Conservation (phyloP, 2,888 invertebrate genomes). For the Deilephila elpenor region DNA sequence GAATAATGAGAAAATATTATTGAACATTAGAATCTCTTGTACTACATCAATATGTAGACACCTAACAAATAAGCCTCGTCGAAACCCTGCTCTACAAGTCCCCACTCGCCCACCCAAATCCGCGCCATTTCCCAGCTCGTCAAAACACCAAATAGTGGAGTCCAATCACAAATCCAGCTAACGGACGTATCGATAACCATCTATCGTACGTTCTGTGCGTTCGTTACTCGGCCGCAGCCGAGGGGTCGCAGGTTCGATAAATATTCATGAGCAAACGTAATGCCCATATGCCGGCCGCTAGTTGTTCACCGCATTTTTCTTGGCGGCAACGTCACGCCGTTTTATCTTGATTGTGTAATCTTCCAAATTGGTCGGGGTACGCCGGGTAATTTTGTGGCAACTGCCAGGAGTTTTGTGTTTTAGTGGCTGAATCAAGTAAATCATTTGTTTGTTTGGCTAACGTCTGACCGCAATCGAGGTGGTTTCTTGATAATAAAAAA, state of each 20-base stretch:
- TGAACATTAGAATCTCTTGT: too few relatives aligned
- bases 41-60: too few relatives aligned
- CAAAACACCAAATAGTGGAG: slow-evolving; percentile 26
- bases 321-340: slow-evolving; percentile 26
- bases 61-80: neutral
- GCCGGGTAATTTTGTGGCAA: slow-evolving; percentile 16
- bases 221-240: slow-evolving; percentile 39
- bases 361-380: slow-evolving; percentile 26
- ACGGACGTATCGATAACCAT: slow-evolving; percentile 31
- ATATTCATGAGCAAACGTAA: slow-evolving; percentile 65
- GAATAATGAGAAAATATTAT: too few relatives aligned
- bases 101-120: neutral
- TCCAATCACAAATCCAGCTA: slow-evolving; percentile 27
- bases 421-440: slow-evolving; percentile 9
- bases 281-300: slow-evolving; percentile 57
- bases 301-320: slow-evolving; percentile 35
- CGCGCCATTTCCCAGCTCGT: slow-evolving; percentile 14
- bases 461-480: neutral
- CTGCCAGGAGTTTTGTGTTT: slow-evolving; percentile 8
- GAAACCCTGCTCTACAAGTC: neutral
- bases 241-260: slow-evolving; percentile 51
- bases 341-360: slow-evolving; percentile 30
- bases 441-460: neutral
- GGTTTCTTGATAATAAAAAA: too few relatives aligned
- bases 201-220: slow-evolving; percentile 51